These are phyloP conservation scores for Budorcas taxicolor DNA, from an alignment of 2,113 vertebrate species.

Conservation along the genomic window DNA sequence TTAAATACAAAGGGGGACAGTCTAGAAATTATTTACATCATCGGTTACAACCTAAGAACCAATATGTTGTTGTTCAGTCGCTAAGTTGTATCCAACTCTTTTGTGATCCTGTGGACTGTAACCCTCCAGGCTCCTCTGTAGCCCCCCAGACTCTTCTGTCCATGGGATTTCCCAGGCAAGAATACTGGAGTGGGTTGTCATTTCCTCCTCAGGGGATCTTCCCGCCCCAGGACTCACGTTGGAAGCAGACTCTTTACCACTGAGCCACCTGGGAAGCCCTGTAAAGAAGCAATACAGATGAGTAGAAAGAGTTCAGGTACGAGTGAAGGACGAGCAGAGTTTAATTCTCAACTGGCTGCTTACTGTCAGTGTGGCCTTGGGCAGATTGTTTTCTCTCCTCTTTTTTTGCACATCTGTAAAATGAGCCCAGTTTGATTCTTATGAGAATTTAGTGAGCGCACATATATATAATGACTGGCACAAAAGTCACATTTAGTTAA, in stretches of 20 bases:
- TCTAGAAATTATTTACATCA: not conserved
- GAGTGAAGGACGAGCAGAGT: not conserved
- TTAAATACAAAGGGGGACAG: not conserved
- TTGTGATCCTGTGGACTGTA: not conserved
- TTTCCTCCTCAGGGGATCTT: not conserved
- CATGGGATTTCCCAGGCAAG: not conserved
- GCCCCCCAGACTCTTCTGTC: not conserved
- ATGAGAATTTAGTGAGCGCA: not conserved
- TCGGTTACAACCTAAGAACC: not conserved
- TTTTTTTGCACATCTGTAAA: slow-evolving; percentile 19
- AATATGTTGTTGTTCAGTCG: not conserved
- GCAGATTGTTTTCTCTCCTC: not conserved
- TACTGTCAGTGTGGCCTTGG: not conserved
- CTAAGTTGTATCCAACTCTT: not conserved
- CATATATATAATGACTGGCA: not conserved
- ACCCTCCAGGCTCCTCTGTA: not conserved
- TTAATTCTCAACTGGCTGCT: not conserved
- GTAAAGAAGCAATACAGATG: not conserved
- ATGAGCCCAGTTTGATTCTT: not conserved
- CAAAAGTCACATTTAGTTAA: not conserved
- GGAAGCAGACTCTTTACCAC: not conserved
- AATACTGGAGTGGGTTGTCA: not conserved
- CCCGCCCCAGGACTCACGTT: not conserved
- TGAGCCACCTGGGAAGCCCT: not conserved
- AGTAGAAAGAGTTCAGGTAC: not conserved